Base-by-base conservation (phyloP, 2,888 invertebrate genomes). In the Abrostola triplasia region DNA sequence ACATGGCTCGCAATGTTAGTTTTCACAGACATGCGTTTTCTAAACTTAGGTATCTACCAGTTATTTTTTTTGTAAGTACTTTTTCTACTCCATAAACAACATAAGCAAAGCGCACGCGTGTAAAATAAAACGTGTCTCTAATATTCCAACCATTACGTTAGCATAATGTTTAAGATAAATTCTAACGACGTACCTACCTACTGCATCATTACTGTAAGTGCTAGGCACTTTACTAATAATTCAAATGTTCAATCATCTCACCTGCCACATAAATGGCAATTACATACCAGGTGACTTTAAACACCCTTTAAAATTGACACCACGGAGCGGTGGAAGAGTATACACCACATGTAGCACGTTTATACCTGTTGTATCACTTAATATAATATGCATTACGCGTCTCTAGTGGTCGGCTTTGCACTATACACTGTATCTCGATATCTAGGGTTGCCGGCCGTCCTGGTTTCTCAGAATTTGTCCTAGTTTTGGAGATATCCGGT, bases 401-500 rank as follows among this genome's bases (percentile, higher is more conserved):
- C 63, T 61, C 55, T 57, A 56, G 48, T 59, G 66, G 70, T 51
- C 75, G 64, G 57, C 58, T 62, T 61, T 40, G 44, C 57, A 55
- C 52, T 56, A 36, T 55, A 52, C 50, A 62, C 51, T 62, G 49
- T 70, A 63, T 64, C 70, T 60, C 70, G 40, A 78, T 67, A 70
- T 54, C 62, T 70, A 76, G 76, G 78, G 78, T 67, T 78, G 75
- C 61, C 57, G 51, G 47, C 63, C 59, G 75, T 49, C 67, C 78
- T 70, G 67, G 58, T 77, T 76, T 76, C 78, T 64, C 64, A 61
- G 70, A 67, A 67, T 64, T 44, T 63, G 76, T 54, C 67, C 78
- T 59, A 76, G 59, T 76, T 77, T 65, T 36, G 35, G 59, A 65
- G 55, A 77, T 77, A 74, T 77, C 78, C 62, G 75, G 47, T n/a